Evolutionary conservation across 2,113 vertebrate genomes (phyloP).

Genomic region (Coptodon bakossiorum): DNA sequence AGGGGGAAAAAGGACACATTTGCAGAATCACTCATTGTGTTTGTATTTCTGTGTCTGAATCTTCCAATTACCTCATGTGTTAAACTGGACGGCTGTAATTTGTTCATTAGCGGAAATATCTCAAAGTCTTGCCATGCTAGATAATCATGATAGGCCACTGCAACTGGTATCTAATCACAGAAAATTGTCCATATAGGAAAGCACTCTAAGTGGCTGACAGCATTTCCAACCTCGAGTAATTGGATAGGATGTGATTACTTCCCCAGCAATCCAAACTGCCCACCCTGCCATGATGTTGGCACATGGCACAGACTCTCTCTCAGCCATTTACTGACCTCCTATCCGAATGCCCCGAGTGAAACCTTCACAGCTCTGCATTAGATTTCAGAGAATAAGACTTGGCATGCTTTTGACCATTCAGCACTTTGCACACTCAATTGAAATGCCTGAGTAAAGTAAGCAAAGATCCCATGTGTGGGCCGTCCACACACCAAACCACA

Average conservation of each 20-base stretch:
- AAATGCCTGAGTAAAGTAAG: constrained; percentile 64
- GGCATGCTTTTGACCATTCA: constrained; percentile 53
- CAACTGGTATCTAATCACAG: constrained; percentile 40
- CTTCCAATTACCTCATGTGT: constrained; percentile 39
- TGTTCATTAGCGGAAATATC: constrained; percentile 55
- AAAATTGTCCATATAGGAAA: constrained; percentile 53
- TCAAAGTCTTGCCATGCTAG: constrained; percentile 49
- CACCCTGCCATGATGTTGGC: constrained; percentile 36
- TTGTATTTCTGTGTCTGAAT: neutral
- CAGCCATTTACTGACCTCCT: constrained; percentile 47
- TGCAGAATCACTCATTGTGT: constrained; percentile 12
- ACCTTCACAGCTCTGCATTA: constrained; percentile 22
- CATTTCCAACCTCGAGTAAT: constrained; percentile 61
- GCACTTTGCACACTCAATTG: constrained; percentile 62
- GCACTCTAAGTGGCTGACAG: constrained; percentile 41
- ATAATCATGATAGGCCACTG: constrained; percentile 24
- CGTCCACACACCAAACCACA: constrained; percentile 63
- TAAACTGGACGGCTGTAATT: constrained; percentile 53
- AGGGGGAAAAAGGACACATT: neutral
- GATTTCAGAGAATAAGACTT: constrained; percentile 46
- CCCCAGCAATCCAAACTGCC: constrained; percentile 39
- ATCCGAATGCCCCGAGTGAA: constrained; percentile 18
- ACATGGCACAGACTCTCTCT: neutral
- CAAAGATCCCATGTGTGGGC: constrained; percentile 72
- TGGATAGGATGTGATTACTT: constrained; percentile 66